Evolutionary conservation across 2,113 vertebrate genomes (phyloP), one percentile per base, ranked within the genome.

Genomic region (Oreochromis tanganicae): DNA sequence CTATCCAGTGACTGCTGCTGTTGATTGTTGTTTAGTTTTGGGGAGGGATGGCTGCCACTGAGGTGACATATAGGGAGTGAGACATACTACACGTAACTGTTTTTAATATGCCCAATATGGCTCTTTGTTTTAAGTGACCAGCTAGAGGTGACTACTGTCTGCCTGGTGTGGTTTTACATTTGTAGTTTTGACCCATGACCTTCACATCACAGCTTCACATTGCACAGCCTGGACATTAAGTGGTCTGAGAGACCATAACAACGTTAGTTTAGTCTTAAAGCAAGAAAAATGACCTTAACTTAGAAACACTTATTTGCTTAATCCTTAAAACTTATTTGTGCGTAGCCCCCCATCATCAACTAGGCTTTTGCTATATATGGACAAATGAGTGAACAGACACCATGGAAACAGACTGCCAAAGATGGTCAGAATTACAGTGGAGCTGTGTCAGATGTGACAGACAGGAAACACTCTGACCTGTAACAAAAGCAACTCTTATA

Each of bases 21-120:
- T 73, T 75, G 5, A 50, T 84, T 84, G 84, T 81, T 83, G 82
- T 21, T 36, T 12, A 75, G 57, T 85, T n/a, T 79, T 80, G 84
- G 84, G 7, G 52, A 78, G 63, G 56, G 83, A n/a, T 88, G 71
- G 55, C 84, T 94, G 92, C 27, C 91, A 91, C 38, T 29, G 86
- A 92, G 90, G 93, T 94, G 95, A 89, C 92, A 93, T 16, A 6
- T 85, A 90, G 88, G 92, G 88, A 89, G 92, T 94, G 92, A 91
- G 93, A 93, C 94, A 94, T 94, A 91, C 86, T 91, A 50, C 93
- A 95, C 89, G 85, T 91, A 93, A 80, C 83, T 93, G 91, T 91
- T 80, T 93, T 21, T 32, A 83, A 34, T 61, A 38, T 7, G 13
- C 21, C 79, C 63, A 88, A 89, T 73, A 85, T 63, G 24, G 46